Base-by-base conservation (phyloP, 2,113 vertebrate species). In the Istiophorus platypterus region DNA sequence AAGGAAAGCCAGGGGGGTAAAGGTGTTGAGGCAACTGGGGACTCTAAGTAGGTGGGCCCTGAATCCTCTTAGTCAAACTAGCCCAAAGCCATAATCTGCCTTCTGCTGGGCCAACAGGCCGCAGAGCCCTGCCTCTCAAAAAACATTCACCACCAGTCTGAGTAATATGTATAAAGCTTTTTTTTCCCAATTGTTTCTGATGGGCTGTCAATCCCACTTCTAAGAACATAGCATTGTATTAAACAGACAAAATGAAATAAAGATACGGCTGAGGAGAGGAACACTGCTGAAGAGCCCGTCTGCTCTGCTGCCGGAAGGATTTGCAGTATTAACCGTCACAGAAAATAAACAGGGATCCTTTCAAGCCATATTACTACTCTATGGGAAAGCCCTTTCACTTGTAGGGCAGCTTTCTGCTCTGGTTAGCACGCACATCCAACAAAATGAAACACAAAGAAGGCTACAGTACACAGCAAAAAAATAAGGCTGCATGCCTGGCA, bases 11-110 rank as follows among this genome's bases (percentile, higher is more conserved):
- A 49, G 22, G 37, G 65, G 27, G 61, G 82, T 54, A 57, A 78
- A 87, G 82, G 86, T 91, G 76, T 81, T 51, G 51, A 66, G 58
- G 66, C 14, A 26, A 69, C 42, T n/a, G 29, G 34, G 24, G 45
- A 65, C 37, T 86, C 34, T 88, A 80, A 74, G 74, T 79, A 80
- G 76, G 84, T 84, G 83, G 76, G 72, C 57, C 80, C 71, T 78
- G 51, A 92, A 93, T 92, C 90, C 41, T 27, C 86, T 93, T 93
- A 90, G 81, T 80, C 68, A 73, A 80, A 85, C 70, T 27, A 72
- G 54, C 72, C 68, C 76, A 85, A 85, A 92, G 78, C 80, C 18
- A 31, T 91, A 91, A 91, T 90, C 90, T 90, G 80, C 88, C 83
- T 88, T 76, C 84, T 88, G 90, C 74, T 84, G 67, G 56, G 56